Evolutionary conservation across 2,797 vertebrate genomes (phyloP).

Genomic region (Florisuga fusca): DNA sequence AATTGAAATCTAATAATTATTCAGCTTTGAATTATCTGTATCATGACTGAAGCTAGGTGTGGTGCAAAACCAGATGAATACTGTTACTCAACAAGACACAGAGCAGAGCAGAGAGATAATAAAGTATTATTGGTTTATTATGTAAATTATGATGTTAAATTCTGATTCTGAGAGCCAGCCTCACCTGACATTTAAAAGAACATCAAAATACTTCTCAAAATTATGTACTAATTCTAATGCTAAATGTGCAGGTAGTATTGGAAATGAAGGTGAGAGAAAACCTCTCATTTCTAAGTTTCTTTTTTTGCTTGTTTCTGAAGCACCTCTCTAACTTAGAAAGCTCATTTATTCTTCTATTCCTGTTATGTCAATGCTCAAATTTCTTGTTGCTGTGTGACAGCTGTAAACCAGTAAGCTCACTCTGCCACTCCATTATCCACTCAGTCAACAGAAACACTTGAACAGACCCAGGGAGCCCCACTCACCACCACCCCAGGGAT

Average conservation of each 20-base stretch:
- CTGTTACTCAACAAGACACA: background rate
- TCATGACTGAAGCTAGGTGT: background rate
- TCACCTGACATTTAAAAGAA: background rate
- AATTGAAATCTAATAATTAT: background rate
- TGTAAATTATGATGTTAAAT: background rate
- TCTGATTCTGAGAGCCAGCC: background rate
- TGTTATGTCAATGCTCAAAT: background rate
- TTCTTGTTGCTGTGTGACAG: background rate
- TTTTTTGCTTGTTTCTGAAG: background rate
- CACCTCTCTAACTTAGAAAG: background rate
- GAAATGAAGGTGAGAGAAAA: background rate
- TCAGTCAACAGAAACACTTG: background rate
- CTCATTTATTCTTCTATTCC: background rate
- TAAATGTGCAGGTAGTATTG: fast-evolving
- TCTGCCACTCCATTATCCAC: background rate
- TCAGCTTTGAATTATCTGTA: background rate
- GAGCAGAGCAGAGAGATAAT: fast-evolving
- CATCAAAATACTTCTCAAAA: background rate
- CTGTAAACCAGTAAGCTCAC: background rate
- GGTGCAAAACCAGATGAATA: background rate
- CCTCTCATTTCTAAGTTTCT: background rate
- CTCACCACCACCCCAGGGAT: fast-evolving
- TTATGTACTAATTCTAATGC: background rate
- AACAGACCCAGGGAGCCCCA: background rate
- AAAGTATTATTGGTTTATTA: too few relatives aligned